phyloP scores from a whole-genome alignment of 2,888 invertebrate species.

The Callinectes sapidus region DNA sequence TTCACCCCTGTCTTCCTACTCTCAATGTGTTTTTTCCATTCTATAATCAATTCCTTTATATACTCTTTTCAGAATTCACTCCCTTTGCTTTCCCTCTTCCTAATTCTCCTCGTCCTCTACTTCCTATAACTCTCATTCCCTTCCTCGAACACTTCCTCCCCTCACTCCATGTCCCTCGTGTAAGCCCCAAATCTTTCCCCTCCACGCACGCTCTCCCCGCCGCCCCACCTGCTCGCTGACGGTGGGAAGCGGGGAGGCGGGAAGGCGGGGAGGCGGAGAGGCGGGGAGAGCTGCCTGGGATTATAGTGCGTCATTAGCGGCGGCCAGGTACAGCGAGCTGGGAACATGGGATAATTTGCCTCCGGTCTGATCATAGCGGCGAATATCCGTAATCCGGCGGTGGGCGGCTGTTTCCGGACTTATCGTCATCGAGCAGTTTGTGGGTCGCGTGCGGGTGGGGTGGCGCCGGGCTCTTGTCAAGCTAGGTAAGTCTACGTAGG shows the following conservation, averaged over 20 bases:
- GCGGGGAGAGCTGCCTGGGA: background rate
- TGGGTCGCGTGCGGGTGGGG: conserved; percentile 23
- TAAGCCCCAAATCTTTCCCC: background rate
- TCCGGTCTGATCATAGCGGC: conserved; percentile 10
- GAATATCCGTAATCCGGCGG: conserved; percentile 36
- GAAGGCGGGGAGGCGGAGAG: background rate
- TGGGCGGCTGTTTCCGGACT: conserved; percentile 26
- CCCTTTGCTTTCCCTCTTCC: background rate
- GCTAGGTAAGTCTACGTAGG: background rate
- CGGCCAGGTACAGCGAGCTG: conserved; percentile 38
- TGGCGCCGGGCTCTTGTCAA: background rate
- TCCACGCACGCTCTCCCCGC: conserved; percentile 4
- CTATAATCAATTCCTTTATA: background rate
- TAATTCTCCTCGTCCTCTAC: background rate
- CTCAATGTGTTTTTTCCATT: background rate
- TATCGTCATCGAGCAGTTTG: conserved; percentile 26
- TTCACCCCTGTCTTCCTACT: background rate
- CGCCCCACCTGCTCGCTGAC: background rate
- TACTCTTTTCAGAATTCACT: background rate
- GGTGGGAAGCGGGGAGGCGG: background rate
- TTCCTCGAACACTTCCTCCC: conserved; percentile 5
- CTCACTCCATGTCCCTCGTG: background rate
- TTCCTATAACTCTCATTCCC: background rate
- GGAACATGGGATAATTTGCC: conserved; percentile 45
- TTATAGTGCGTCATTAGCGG: conserved; percentile 40